Percentiles rank a stretch among this genome's conserved stretches.
Conservation (phyloP, 2,113 vertebrate species). For the Mormyrus iriodes region DNA sequence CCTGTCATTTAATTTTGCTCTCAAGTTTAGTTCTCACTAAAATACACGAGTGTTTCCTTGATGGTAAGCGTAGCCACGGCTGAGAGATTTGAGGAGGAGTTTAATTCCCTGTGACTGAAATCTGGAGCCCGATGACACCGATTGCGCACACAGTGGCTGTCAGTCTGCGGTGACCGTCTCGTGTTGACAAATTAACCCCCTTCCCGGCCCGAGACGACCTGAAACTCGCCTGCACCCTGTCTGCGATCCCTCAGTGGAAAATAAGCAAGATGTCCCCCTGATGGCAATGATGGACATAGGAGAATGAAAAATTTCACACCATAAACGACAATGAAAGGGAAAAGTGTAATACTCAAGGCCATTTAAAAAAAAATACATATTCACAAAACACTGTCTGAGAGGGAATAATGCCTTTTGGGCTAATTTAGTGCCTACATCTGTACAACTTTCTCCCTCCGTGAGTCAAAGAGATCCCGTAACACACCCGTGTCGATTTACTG, state of each 20-base stretch:
- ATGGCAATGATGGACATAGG: neutral
- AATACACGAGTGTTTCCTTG: neutral
- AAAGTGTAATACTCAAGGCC: neutral
- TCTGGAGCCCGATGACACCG: neutral
- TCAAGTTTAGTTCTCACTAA: neutral
- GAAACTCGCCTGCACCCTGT: neutral
- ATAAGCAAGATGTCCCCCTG: neutral
- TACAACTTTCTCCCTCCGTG: neutral
- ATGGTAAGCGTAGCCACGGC: neutral
- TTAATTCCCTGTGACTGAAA: neutral
- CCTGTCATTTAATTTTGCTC: neutral
- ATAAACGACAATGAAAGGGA: neutral
- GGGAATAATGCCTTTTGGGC: neutral
- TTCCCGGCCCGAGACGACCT: neutral
- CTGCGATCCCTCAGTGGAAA: neutral
- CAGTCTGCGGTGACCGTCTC: neutral
- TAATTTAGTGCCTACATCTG: neutral
- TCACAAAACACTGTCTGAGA: neutral
- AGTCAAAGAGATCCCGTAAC: neutral
- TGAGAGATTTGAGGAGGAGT: neutral
- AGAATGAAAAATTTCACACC: neutral
- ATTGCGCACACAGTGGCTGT: neutral
- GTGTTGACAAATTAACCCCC: neutral
- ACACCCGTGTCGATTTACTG: neutral
- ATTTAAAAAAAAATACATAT: neutral